A percentile compares a stretch with the other conserved stretches of the same genome.
Conservation (phyloP, 1,140 invertebrate species). For the Drosophila albomicans region DNA sequence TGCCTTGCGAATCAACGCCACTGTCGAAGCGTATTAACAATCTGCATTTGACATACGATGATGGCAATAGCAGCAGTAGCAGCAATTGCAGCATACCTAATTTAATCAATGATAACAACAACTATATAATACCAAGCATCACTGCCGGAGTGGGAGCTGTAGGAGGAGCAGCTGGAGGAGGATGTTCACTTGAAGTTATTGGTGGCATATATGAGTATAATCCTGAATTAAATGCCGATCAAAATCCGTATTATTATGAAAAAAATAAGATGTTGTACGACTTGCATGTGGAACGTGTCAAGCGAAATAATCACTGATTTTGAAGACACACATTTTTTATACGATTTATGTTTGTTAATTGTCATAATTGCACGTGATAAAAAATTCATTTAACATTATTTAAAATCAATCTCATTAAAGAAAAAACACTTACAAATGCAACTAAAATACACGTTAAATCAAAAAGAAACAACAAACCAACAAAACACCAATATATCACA, state of each 20-base stretch:
- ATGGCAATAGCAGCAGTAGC: slow-evolving; percentile 72
- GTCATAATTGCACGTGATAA: slow-evolving; percentile 28
- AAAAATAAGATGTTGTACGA: slow-evolving; percentile 84
- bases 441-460: slow-evolving; percentile 9
- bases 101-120: slow-evolving; percentile 59
- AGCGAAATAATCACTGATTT: slow-evolving; percentile 60
- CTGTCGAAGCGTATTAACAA: slow-evolving; percentile 83
- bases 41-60: slow-evolving; percentile 77
- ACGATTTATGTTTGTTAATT: slow-evolving; percentile 16
- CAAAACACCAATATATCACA: slow-evolving; percentile 13
- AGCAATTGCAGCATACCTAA: slow-evolving; percentile 66
- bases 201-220: slow-evolving; percentile 59
- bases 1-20: slow-evolving; percentile 74
- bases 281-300: slow-evolving; percentile 75
- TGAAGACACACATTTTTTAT: slow-evolving; percentile 10
- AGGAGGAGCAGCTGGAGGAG: background rate
- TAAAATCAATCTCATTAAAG: slow-evolving; percentile 20
- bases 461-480: slow-evolving; percentile 18
- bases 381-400: slow-evolving; percentile 5
- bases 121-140: slow-evolving; percentile 43
- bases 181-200: slow-evolving; percentile 25
- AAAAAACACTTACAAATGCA: slow-evolving; percentile 1
- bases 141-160: background rate
- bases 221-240: slow-evolving; percentile 71
- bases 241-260: slow-evolving; percentile 81